Evolutionary conservation across 2,888 invertebrate species (phyloP).

Genomic region (Clusia tigrina): DNA sequence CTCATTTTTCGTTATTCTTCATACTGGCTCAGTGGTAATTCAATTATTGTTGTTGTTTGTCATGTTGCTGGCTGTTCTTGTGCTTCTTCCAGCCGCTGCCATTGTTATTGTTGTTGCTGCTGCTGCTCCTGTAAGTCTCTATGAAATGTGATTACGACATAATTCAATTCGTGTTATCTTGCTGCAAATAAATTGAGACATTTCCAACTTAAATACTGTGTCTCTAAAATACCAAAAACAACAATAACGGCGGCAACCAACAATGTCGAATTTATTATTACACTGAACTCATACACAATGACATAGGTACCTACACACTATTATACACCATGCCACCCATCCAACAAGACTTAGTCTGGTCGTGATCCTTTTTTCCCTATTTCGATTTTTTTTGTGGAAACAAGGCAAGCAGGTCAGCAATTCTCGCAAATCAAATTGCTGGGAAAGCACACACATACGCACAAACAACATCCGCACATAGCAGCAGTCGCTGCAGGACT

Average conservation of each 20-base stretch:
- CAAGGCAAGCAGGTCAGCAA: constrained; percentile 28
- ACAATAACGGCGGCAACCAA: constrained; percentile 10
- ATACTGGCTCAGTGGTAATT: constrained; percentile 17
- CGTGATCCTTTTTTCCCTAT: constrained; percentile 6
- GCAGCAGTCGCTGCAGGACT: constrained; percentile 2
- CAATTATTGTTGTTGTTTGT: constrained; percentile 20
- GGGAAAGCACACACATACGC: constrained; percentile 13
- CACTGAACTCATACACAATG: not conserved
- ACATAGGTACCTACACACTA: too few species aligned
- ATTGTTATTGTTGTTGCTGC: constrained; percentile 14
- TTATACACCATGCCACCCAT: too few species aligned
- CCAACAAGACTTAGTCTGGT: too few species aligned
- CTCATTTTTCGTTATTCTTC: not conserved
- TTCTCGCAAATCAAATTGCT: constrained; percentile 30
- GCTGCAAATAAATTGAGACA: constrained; percentile 28
- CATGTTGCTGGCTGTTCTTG: not conserved
- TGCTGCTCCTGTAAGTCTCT: constrained; percentile 10
- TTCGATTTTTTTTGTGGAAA: constrained; percentile 10
- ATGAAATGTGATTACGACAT: constrained; percentile 29
- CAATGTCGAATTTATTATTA: not conserved
- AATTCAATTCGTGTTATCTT: constrained; percentile 29
- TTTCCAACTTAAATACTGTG: constrained; percentile 1
- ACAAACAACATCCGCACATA: constrained; percentile 3
- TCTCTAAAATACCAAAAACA: not conserved
- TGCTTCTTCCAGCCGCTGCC: too few species aligned